Conservation (phyloP, 2,888 invertebrate genomes). For the Melolontha melolontha region DNA sequence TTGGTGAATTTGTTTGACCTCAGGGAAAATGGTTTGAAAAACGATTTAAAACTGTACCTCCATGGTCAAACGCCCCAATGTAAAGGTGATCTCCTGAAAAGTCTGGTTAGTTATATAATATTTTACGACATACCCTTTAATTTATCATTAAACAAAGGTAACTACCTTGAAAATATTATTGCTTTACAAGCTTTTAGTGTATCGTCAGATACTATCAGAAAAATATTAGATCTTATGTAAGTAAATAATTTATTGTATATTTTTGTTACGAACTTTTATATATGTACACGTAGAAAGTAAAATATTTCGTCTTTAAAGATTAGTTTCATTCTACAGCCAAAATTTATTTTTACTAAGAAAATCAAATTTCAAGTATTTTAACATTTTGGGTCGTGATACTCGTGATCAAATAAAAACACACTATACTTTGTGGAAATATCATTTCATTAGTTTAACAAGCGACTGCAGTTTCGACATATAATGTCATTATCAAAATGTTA, state of each 20-base stretch:
- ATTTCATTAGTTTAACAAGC: too few relatives aligned
- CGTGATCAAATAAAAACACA: too few relatives aligned
- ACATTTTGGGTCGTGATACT: too few relatives aligned
- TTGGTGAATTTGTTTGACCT: constrained; percentile 68
- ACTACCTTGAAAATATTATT: constrained; percentile 27
- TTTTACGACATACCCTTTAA: constrained; percentile 71
- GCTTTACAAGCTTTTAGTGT: constrained; percentile 24
- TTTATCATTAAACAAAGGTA: constrained; percentile 12
- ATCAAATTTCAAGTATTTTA: too few relatives aligned
- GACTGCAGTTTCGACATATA: too few relatives aligned
- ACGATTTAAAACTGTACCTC: constrained; percentile 68
- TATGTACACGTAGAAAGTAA: neutral
- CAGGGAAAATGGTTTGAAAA: constrained; percentile 68
- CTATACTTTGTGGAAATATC: too few relatives aligned
- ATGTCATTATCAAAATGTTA: too few relatives aligned
- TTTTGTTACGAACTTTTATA: constrained; percentile 13
- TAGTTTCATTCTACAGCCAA: too few relatives aligned
- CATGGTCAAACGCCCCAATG: constrained; percentile 63
- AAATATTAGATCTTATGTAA: constrained; percentile 19
- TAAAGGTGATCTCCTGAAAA: constrained; percentile 61
- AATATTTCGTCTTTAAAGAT: too few relatives aligned
- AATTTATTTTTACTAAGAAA: too few relatives aligned
- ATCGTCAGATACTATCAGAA: constrained; percentile 25
- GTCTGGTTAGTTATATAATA: constrained; percentile 69
- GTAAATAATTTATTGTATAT: neutral